Conservation (phyloP, 2,113 vertebrate species). For the Pavo muticus region DNA sequence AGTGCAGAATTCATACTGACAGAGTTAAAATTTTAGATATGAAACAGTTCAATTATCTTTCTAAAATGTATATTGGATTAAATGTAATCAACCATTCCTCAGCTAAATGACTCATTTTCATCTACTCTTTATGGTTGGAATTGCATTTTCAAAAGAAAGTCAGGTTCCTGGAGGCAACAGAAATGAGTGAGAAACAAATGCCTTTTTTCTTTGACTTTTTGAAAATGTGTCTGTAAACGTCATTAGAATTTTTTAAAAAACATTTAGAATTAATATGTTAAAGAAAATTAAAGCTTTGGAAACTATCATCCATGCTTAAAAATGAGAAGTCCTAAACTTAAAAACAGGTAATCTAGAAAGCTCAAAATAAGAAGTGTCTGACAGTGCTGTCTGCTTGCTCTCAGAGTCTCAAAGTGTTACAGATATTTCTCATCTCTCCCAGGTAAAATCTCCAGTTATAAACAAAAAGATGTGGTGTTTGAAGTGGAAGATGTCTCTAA, state of each 20-base stretch:
- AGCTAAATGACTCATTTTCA: not conserved
- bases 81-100: not conserved
- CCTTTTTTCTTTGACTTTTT: not conserved
- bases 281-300: not conserved
- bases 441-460: not conserved
- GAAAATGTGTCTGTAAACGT: not conserved
- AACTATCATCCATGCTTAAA: not conserved
- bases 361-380: not conserved
- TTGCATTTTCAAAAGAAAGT: not conserved
- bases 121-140: not conserved
- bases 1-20: not conserved
- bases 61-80: not conserved
- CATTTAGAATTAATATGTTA: not conserved
- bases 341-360: not conserved
- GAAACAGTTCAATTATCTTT: not conserved
- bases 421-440: not conserved
- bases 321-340: not conserved
- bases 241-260: not conserved
- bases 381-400: not conserved
- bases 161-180: not conserved
- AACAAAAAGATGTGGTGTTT: not conserved
- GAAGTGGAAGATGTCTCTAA: not conserved
- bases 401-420: not conserved
- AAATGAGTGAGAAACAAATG: not conserved
- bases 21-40: not conserved